Base-by-base conservation (phyloP, 2,797 vertebrate species). In the Chlorospingus flavigularis region DNA sequence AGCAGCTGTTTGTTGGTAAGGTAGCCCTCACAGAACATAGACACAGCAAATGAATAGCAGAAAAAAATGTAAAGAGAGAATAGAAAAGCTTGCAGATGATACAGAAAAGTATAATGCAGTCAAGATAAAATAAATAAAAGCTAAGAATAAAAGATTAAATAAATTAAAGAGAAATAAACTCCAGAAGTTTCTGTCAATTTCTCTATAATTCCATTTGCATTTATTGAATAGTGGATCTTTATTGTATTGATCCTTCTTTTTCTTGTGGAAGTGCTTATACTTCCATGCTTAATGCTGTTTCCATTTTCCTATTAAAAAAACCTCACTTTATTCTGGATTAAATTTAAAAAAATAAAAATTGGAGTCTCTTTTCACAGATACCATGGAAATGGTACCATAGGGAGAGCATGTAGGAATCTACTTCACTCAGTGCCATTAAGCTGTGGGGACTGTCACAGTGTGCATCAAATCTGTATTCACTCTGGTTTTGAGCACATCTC, bases 401-500 rank as follows among this genome's bases (percentile, higher is more conserved):
- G 8, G 11, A 16, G 53, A 62, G 4, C 0, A 0, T 9, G 7
- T 18, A 57, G 20, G 3, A 58, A 35, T 33, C 7, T 42, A 21
- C 17, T 50, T 83, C 35, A 51, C 14, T 28, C 2, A 3, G 8
- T 13, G 33, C 7, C 30, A 6, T 72, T 33, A 17, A 0, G 0
- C 28, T 55, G 3, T 7, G 4, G 14, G 11, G 6, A 15, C 25
- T 58, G 7, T 3, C 33, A 26, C 17, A 51, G 23, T 4, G 6
- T 37, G 6, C 9, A 25, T 68, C 26, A 57, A 47, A 42, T 30
- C n/a, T 53, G 11, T 7, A 15, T 50, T 57, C 31, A 3, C n/a
- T 67, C 3, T 23, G 11, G 17, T 53, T 86, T 42, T 35, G 17
- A 61, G 7, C 8, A 31, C 17, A 6, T 61, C 50, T 72, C 54